A percentile compares a stretch with the other conserved stretches of the same genome.
These are phyloP conservation scores for Delphinapterus leucas DNA, from an alignment of 2,113 vertebrate species.

Conservation along the genomic window DNA sequence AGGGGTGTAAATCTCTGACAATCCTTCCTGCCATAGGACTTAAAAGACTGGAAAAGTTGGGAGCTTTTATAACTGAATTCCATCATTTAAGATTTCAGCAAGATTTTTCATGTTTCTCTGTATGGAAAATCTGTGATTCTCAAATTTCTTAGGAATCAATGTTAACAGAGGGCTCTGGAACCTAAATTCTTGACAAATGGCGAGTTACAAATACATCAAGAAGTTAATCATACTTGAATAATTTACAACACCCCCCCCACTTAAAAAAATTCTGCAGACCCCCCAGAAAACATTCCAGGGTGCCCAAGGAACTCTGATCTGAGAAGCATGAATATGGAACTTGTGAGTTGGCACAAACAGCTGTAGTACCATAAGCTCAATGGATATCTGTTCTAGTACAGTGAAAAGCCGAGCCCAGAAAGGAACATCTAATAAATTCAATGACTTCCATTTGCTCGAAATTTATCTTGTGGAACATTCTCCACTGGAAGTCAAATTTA, in stretches of 20 bases:
- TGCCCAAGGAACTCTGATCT: background rate
- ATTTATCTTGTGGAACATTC: background rate
- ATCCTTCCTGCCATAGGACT: background rate
- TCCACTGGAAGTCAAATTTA: background rate
- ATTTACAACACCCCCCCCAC: background rate
- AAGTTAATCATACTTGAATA: background rate
- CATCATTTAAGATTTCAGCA: background rate
- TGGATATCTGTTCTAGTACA: background rate
- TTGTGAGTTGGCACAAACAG: background rate
- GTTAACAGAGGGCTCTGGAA: background rate
- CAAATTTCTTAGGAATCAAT: background rate
- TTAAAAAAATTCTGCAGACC: background rate
- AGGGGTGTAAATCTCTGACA: background rate
- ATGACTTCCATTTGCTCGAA: slow-evolving; percentile 17
- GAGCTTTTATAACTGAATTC: background rate
- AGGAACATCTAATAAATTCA: background rate
- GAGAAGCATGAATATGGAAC: background rate
- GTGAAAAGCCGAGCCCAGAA: slow-evolving; percentile 1
- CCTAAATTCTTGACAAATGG: background rate
- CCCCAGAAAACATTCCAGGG: background rate
- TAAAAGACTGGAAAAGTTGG: background rate
- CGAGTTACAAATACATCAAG: background rate
- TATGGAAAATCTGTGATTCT: background rate
- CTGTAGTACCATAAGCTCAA: background rate
- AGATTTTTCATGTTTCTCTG: background rate